Evolutionary conservation across 2,113 vertebrate genomes (phyloP).

Genomic region (Sterna hirundo): DNA sequence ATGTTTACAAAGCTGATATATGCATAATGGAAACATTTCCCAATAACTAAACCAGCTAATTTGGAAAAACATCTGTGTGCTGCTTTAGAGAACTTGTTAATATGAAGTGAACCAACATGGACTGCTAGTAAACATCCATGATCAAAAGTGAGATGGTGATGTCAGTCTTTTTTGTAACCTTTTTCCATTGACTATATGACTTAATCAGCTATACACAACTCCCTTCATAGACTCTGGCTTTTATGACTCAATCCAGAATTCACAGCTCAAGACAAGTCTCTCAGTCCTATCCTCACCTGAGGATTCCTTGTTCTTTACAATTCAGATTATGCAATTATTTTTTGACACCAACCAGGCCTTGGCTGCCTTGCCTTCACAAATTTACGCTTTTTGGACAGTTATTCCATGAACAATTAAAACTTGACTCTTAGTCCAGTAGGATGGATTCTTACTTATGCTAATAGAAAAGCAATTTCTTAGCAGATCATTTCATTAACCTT

Average conservation of each 20-base stretch:
- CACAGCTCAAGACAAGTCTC: neutral
- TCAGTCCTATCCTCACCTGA: neutral
- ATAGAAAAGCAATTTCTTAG: neutral
- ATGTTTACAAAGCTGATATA: neutral
- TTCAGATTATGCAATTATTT: neutral
- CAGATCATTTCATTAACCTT: neutral
- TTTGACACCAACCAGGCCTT: neutral
- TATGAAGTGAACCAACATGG: neutral
- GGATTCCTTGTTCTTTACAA: neutral
- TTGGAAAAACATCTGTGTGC: neutral
- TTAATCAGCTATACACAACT: neutral
- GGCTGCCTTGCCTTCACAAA: neutral
- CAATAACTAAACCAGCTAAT: neutral
- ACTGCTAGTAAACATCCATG: neutral
- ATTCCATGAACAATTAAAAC: neutral
- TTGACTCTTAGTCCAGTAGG: neutral
- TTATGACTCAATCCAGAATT: neutral
- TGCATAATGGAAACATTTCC: neutral
- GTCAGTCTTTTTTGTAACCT: neutral
- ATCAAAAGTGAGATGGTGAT: neutral
- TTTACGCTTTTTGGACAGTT: neutral
- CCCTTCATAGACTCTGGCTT: neutral
- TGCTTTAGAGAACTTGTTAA: neutral
- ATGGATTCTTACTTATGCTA: neutral
- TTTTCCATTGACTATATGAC: neutral